A percentile compares a stretch with the other conserved stretches of the same genome.
Evolutionary conservation across 2,797 vertebrate species (phyloP).

Genomic region (Myioborus miniatus): DNA sequence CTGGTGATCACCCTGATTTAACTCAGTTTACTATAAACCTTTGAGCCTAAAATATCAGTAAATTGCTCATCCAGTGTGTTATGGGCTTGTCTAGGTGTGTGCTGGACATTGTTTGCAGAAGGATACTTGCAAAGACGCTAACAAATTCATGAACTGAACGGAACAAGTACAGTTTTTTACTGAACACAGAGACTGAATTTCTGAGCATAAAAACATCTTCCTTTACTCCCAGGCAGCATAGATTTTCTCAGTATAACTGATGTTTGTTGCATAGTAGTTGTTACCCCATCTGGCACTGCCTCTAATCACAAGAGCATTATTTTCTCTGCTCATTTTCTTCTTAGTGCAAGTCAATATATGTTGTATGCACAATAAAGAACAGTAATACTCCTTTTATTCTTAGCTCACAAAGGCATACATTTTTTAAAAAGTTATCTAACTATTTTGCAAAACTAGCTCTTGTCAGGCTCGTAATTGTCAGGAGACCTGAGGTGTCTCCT

Average conservation of each 20-base stretch:
- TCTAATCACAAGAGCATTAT: background rate
- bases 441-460: background rate
- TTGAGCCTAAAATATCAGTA: background rate
- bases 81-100: background rate
- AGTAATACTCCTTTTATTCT: background rate
- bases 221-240: background rate
- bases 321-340: background rate
- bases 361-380: background rate
- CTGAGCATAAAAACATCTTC: background rate
- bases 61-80: background rate
- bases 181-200: background rate
- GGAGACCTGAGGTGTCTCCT: background rate
- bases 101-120: background rate
- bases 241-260: background rate
- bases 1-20: background rate
- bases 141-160: background rate
- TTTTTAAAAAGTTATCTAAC: background rate
- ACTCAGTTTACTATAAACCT: background rate
- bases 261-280: background rate
- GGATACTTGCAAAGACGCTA: background rate
- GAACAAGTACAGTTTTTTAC: background rate
- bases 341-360: slow-evolving; percentile 14
- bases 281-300: background rate
- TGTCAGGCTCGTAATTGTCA: background rate
- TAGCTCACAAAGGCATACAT: background rate